Base-by-base conservation (phyloP, 2,888 invertebrate genomes). In the Leucoptera coffeella region DNA sequence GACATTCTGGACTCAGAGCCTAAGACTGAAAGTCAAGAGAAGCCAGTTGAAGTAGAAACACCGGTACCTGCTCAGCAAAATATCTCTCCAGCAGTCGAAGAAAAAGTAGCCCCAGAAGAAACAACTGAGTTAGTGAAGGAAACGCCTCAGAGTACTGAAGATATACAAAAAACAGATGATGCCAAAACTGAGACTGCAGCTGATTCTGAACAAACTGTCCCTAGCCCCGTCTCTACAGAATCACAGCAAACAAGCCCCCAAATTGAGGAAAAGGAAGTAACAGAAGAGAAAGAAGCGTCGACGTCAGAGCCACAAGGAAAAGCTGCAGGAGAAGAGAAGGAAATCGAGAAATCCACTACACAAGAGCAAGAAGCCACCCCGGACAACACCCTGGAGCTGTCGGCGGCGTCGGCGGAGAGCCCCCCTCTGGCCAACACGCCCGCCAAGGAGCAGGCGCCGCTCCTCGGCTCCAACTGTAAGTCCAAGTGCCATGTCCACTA, bases 401-500 rank as follows among this genome's bases (percentile, higher is more conserved):
- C 35, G 3, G 29, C 33, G 4, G 32, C 40, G 12, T 35, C 45
- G 9, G 35, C 43, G n/a, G 67, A 67, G 34, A 67, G 69, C 32
- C 65, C 62, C 12, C 65, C 69, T 2, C 41, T 69, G 28, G 65
- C 55, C 27, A 45, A 50, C 38, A 65, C 67, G 8, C 65, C 71
- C 25, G 51, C 61, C 29, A 60, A 59, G 35, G 67, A 64, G 37
- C 54, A 50, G 29, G 43, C 44, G 2, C 48, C 57, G 29, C 41
- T 40, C 12, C 50, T 59, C 9, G 52, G 51, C 36, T 53, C 60
- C 33, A 67, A 67, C 65, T 52, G 69, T 69, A 42, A 69, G 69
- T 67, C 58, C 35, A 30, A 28, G 11, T n/a, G 26, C 25, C 27
- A 11, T 21, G 28, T 14, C 31, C 27, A 35, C 29, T 27, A 30